phyloP scores from a whole-genome alignment of 1,140 invertebrate genomes.

The Drosophila lowei region DNA sequence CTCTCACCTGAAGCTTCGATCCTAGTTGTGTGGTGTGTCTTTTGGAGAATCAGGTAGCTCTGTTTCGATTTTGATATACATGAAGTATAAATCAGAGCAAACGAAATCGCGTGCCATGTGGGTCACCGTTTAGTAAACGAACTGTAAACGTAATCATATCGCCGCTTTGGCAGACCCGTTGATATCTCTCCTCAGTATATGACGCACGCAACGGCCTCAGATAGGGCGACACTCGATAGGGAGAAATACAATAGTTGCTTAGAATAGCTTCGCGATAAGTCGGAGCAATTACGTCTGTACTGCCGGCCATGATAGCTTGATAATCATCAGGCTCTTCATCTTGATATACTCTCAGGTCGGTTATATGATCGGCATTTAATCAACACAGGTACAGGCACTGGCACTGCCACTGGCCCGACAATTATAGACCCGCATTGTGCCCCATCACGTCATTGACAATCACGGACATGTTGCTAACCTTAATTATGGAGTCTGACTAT shows the following conservation, averaged over 20 bases:
- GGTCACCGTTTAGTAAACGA: not conserved
- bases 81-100: slow-evolving; percentile 64
- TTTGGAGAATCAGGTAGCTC: slow-evolving; percentile 11
- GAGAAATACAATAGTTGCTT: slow-evolving; percentile 43
- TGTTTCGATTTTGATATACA: slow-evolving; percentile 27
- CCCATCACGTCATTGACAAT: slow-evolving; percentile 31
- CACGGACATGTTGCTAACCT: slow-evolving; percentile 14
- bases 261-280: slow-evolving; percentile 33
- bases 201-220: slow-evolving; percentile 35
- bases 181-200: slow-evolving; percentile 22
- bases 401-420: not conserved
- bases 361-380: slow-evolving; percentile 36
- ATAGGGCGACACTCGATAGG: slow-evolving; percentile 41
- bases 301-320: slow-evolving; percentile 24
- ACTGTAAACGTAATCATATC: slow-evolving; percentile 24
- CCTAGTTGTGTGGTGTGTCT: slow-evolving; percentile 17
- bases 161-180: slow-evolving; percentile 29
- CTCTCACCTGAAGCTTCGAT: slow-evolving; percentile 36
- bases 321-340: slow-evolving; percentile 18
- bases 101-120: slow-evolving; percentile 17
- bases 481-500: slow-evolving; percentile 32
- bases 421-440: not conserved
- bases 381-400: not conserved
- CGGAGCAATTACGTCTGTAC: slow-evolving; percentile 38
- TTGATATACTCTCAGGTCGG: slow-evolving; percentile 25